Evolutionary conservation across 1,140 invertebrate genomes (phyloP).

Genomic region (Meloidogyne hapla): DNA sequence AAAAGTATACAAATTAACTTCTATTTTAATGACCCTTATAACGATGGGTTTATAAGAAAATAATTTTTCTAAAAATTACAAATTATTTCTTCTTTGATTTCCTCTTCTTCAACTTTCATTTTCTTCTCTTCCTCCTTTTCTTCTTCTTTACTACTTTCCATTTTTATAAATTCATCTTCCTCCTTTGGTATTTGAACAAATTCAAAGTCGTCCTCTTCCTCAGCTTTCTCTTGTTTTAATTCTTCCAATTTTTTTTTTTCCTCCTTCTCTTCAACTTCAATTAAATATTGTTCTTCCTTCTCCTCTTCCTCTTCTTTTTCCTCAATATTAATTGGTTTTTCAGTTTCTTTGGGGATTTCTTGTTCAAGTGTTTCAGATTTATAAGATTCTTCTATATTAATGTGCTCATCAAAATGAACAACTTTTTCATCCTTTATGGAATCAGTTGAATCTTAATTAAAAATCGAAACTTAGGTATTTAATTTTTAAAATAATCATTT

Average conservation of each 20-base stretch:
- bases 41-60: too few species aligned
- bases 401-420: neutral
- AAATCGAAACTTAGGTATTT: too few species aligned
- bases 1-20: too few species aligned
- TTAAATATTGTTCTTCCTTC: neutral
- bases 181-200: neutral
- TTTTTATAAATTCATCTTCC: neutral
- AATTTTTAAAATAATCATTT: neutral
- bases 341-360: neutral
- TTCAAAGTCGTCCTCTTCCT: neutral
- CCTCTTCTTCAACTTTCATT: neutral
- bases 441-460: neutral
- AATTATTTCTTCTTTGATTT: neutral
- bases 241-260: neutral
- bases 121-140: neutral
- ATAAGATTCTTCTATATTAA: neutral
- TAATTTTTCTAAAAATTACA: too few species aligned
- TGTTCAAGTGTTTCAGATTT: neutral
- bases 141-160: neutral
- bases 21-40: too few species aligned
- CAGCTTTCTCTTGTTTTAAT: neutral
- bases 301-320: neutral
- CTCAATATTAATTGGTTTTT: neutral
- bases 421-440: neutral
- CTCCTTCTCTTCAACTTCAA: neutral